Evolutionary conservation across 2,888 invertebrate species (phyloP).

Genomic region (Eledona agricola): DNA sequence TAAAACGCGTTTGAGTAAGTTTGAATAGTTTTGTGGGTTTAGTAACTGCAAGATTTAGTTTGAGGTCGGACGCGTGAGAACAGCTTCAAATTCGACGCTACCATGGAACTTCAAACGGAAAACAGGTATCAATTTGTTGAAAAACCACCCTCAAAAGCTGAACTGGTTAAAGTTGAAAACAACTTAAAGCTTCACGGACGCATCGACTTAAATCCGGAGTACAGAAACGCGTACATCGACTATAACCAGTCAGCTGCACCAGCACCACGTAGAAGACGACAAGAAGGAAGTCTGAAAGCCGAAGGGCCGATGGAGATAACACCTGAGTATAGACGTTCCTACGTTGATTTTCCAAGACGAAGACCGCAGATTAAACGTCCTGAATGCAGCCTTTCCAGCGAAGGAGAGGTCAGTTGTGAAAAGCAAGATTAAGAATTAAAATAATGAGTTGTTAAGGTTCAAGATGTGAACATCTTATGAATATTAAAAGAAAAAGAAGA

Average conservation of each 20-base stretch:
- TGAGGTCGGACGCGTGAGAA: conserved; percentile 31
- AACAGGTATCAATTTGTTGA: conserved; percentile 46
- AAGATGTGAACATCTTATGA: no score
- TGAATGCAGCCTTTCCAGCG: conserved; percentile 47
- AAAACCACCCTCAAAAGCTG: conserved; percentile 46
- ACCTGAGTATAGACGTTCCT: conserved; percentile 55
- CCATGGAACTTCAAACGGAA: conserved; percentile 44
- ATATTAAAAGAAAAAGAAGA: no score
- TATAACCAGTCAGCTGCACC: not conserved
- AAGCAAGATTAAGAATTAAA: no score
- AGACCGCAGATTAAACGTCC: conserved; percentile 61
- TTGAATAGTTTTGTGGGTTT: not conserved
- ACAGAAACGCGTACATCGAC: conserved; percentile 25
- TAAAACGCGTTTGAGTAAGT: conserved; percentile 10
- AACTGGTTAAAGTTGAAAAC: conserved; percentile 54
- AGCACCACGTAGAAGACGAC: conserved; percentile 40
- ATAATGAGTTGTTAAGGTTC: no score
- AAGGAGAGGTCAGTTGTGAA: conserved; percentile 53
- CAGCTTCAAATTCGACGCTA: conserved; percentile 54
- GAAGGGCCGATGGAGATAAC: conserved; percentile 51
- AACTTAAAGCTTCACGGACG: conserved; percentile 59
- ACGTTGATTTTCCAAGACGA: conserved; percentile 63
- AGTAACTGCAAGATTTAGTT: not conserved
- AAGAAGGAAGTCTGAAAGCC: conserved; percentile 44
- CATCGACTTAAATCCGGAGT: conserved; percentile 48